Base-by-base conservation (phyloP, 92 coral and sea anemone species). In the Paragorgia papillata region DNA sequence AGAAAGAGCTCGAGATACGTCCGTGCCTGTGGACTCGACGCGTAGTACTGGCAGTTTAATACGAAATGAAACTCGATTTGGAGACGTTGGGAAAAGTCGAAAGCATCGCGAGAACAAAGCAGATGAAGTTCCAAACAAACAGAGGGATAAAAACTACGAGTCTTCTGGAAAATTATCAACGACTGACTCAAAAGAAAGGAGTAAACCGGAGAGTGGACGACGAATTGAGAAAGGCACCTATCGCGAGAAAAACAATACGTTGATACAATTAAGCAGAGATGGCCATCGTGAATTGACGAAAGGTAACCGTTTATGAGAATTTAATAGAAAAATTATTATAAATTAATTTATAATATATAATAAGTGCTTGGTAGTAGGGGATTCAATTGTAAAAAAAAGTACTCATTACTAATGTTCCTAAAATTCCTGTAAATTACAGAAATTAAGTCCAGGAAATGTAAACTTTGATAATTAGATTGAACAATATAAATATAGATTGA, bases 21-120 rank as follows among this genome's bases (percentile, higher is more conserved):
- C 98, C 61, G 91, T 89, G 74, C 91, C 98, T 66, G 91, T 89
- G 80, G 98, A 94, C 69, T 94, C 98, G 48, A 93, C 90, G 48
- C 80, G 86, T 68, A 94, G 96, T 73, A 79, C 90, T 27, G 80
- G 85, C 66, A 89, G 88, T 83, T 86, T 84, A 73, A n/a, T n/a
- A n/a, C 93, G 92, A 85, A 89, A 93, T 84, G 98, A 94, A 82
- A 89, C 91, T 71, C 85, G 89, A 62, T 83, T 85, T 28, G 86
- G 76, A 54, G 82, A 91, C 53, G 85, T 86, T 91, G 91, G 90
- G 87, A 92, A 96, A 91, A 89, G 70, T 73, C 60, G 92, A 64
- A 85, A 90, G 81, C 94, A 97, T 49, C 91, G 97, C 62, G 81
- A 87, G 49, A 91, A 91, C 59, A 91, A 91, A 63, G 82, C 88